phyloP scores from a whole-genome alignment of 2,113 vertebrate species.

The Pimephales promelas region DNA sequence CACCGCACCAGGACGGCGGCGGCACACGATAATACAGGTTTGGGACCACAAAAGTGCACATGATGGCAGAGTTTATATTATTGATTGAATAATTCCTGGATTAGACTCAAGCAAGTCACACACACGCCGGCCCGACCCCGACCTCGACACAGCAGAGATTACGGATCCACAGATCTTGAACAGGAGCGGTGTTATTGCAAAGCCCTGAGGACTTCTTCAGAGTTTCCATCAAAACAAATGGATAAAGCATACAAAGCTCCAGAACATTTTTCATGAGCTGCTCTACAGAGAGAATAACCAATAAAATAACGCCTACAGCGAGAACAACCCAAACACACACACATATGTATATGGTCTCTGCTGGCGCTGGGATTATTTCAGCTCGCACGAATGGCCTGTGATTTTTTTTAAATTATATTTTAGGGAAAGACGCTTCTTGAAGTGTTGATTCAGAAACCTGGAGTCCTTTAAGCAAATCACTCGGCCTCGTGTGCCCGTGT shows the following conservation, averaged over 20 bases:
- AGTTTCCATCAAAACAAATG: slow-evolving; percentile 45
- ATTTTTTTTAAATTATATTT: slow-evolving; percentile 22
- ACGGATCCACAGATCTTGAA: slow-evolving; percentile 54
- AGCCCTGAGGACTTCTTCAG: slow-evolving; percentile 43
- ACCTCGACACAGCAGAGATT: slow-evolving; percentile 7
- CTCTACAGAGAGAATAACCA: slow-evolving; percentile 33
- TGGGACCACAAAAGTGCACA: not conserved
- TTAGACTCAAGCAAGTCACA: not conserved
- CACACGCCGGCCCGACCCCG: not conserved
- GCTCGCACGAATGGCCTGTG: not conserved
- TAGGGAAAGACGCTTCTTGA: not conserved
- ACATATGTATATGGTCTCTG: not conserved
- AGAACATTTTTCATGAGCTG: slow-evolving; percentile 38
- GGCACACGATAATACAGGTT: too few relatives aligned
- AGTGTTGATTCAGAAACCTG: slow-evolving; percentile 40
- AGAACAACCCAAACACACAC: slow-evolving; percentile 12
- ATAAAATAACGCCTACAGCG: slow-evolving; percentile 46
- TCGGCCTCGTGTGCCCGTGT: slow-evolving; percentile 19
- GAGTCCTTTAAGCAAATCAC: slow-evolving; percentile 35
- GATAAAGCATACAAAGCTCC: slow-evolving; percentile 33
- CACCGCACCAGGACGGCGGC: too few relatives aligned
- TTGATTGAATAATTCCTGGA: not conserved
- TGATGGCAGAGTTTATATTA: not conserved
- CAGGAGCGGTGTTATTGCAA: slow-evolving; percentile 45
- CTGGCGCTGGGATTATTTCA: slow-evolving; percentile 4